Evolutionary conservation across 2,113 vertebrate genomes (phyloP), one percentile per base, ranked within the genome.

Genomic region (Talpa occidentalis): DNA sequence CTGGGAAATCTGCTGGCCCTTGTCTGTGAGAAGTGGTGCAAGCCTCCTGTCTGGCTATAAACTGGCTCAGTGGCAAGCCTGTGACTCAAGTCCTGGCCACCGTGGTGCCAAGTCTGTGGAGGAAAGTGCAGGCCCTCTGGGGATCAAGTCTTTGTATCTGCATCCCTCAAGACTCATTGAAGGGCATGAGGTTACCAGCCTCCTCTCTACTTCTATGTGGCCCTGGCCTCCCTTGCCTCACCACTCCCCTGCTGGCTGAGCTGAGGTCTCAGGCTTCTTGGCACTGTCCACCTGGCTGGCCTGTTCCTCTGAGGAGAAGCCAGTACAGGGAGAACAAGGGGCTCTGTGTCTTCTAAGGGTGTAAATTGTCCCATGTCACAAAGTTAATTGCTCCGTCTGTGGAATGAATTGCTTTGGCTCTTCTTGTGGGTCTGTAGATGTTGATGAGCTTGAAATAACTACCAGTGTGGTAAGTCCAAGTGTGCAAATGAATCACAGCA

Each of bases 281-380:
- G 87, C 72, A 73, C 40, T 60, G 52, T 35, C 35, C 3, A 26
- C 35, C 62, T 64, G 82, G 12, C 56, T 42, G 22, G 62, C 40
- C 21, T 4, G 3, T 52, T 73, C 37, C 70, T 77, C 60, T n/a
- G 42, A 15, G 7, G 78, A 67, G 37, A 83, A 79, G 56, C 32
- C 49, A 73, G 16, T 21, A 28, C 62, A 82, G 85, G 42, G 59
- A 95, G 62, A 86, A 90, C 32, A 72, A 92, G 76, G 26, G 32
- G 8, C 10, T 86, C 35, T 62, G 49, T 76, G 80, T 76, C 37
- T 54, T 88, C 12, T 11, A 3, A 11, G 5, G 35, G 17, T 44
- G 12, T 44, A 87, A 30, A 59, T 22, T 32, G 24, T 78, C n/a
- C 12, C 37, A 21, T 0, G 14, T 84, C 79, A 37, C 0, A 3